Conservation (phyloP, 2,888 invertebrate species). For the Allygus modestus region DNA sequence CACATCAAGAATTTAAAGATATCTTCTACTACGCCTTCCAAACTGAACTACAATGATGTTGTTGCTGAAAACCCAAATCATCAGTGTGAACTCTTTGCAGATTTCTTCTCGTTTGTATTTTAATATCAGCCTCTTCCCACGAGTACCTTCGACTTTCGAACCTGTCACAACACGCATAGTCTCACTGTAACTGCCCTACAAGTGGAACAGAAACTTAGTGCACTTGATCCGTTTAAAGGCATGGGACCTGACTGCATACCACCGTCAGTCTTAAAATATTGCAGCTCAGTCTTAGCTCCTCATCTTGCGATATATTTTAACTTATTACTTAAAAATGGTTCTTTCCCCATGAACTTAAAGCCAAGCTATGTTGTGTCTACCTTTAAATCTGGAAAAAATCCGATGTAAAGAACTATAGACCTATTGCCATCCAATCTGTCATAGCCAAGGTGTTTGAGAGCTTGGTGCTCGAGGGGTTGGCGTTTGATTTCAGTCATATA, state of each 20-base stretch:
- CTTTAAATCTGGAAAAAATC: neutral
- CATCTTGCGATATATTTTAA: neutral
- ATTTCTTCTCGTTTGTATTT: neutral
- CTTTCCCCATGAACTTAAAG: neutral
- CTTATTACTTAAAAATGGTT: neutral
- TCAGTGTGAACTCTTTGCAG: neutral
- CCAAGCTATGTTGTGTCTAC: neutral
- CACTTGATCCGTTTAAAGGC: no score
- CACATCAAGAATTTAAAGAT: neutral
- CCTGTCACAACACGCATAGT: no score
- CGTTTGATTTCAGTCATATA: neutral
- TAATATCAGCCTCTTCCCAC: neutral
- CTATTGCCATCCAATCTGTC: neutral
- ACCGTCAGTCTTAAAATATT: no score
- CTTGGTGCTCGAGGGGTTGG: neutral
- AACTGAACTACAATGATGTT: neutral
- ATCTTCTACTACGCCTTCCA: neutral
- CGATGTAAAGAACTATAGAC: neutral
- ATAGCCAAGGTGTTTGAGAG: conserved; percentile 8
- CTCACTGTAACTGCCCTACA: neutral
- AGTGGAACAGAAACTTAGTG: neutral
- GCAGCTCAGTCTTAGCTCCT: no score
- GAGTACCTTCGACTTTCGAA: neutral
- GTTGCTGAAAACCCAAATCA: neutral
- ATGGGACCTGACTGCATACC: no score